Percentiles rank a stretch among this genome's conserved stretches.
These are phyloP conservation scores for Drosophila ustulata DNA, from an alignment of 2,888 invertebrate species.

Conservation along the genomic window DNA sequence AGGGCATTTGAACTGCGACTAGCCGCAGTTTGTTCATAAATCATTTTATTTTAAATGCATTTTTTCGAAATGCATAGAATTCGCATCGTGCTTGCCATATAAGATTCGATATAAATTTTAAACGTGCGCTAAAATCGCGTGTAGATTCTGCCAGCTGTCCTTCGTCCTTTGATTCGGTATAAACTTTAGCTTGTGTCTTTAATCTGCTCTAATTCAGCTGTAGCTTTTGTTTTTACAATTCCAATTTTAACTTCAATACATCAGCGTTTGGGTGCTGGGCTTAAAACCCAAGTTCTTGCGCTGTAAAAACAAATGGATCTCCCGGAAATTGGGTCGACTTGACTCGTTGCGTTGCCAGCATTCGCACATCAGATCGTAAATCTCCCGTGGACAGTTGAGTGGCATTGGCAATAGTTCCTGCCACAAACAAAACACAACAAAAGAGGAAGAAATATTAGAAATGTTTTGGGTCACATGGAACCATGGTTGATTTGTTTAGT, in stretches of 20 bases:
- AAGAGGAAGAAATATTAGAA: slow-evolving; percentile 10
- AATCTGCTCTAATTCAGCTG: background rate
- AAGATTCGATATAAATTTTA: slow-evolving; percentile 27
- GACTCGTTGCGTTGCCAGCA: slow-evolving; percentile 93
- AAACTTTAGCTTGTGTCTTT: background rate
- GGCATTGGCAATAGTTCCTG: slow-evolving; percentile 89
- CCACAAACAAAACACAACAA: background rate
- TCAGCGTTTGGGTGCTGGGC: slow-evolving; percentile 80
- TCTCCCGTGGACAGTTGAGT: slow-evolving; percentile 92
- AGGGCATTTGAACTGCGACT: slow-evolving; percentile 36
- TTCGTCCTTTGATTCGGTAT: slow-evolving; percentile 6
- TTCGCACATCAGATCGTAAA: slow-evolving; percentile 94
- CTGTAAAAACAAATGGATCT: slow-evolving; percentile 94
- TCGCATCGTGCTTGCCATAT: slow-evolving; percentile 46
- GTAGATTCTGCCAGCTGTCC: slow-evolving; percentile 23
- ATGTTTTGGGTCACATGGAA: background rate
- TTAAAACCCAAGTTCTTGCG: slow-evolving; percentile 89
- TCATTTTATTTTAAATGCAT: slow-evolving; percentile 54
- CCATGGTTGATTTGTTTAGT: slow-evolving; percentile 13
- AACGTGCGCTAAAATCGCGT: slow-evolving; percentile 59
- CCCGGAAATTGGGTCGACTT: slow-evolving; percentile 92
- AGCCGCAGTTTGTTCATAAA: slow-evolving; percentile 33
- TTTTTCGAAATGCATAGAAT: slow-evolving; percentile 54
- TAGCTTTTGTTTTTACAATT: slow-evolving; percentile 23
- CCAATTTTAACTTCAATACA: slow-evolving; percentile 62